A percentile compares a stretch with the other conserved stretches of the same genome.
Conservation (phyloP, 2,888 invertebrate species). For the Pseudanteris insignis region DNA sequence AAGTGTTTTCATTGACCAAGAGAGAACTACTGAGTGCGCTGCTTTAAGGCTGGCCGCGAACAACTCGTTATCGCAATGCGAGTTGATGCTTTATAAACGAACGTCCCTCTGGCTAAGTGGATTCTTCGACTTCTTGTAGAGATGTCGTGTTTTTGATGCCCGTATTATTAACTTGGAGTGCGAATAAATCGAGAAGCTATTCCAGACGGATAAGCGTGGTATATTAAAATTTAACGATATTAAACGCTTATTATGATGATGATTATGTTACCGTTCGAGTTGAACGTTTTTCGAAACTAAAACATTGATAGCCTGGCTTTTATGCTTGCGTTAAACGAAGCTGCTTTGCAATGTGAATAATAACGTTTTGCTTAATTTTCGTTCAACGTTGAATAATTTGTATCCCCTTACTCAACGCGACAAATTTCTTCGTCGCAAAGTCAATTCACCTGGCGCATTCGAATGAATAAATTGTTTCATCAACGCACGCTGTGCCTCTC, state of each 20-base stretch:
- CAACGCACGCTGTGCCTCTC: no score
- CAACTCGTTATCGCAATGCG: constrained; percentile 18
- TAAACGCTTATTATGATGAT: not conserved
- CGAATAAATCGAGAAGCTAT: constrained; percentile 31
- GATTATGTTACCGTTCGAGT: no score
- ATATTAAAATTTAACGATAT: constrained; percentile 29
- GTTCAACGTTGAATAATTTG: no score
- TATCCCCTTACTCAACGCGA: no score
- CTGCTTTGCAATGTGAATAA: no score
- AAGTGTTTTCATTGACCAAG: constrained; percentile 16
- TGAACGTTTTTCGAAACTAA: no score
- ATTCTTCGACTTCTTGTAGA: constrained; percentile 25
- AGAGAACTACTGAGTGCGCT: constrained; percentile 4
- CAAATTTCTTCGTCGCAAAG: no score
- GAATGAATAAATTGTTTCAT: no score
- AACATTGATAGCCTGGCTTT: no score
- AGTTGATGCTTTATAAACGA: constrained; percentile 35
- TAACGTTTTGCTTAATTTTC: no score
- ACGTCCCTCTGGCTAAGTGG: constrained; percentile 20
- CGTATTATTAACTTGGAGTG: constrained; percentile 31
- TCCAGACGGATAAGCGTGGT: constrained; percentile 20
- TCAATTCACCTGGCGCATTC: no score
- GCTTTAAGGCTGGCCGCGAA: constrained; percentile 18
- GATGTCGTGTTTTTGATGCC: constrained; percentile 24
- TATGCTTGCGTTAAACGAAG: no score